phyloP scores from a whole-genome alignment of 2,113 vertebrate genomes.

The Chamaetylas fuelleborni region DNA sequence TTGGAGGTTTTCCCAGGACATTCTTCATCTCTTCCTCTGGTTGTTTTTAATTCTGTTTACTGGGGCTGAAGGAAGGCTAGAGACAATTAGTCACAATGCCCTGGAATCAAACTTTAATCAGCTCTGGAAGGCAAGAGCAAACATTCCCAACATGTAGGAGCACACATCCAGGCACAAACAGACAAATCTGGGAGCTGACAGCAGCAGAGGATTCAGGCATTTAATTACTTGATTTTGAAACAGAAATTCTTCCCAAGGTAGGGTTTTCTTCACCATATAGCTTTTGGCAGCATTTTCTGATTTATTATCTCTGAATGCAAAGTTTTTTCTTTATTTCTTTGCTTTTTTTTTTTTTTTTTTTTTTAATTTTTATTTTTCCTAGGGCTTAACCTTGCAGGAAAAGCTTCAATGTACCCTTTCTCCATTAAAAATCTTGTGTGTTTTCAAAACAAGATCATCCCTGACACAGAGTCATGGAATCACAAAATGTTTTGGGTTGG shows the following conservation, averaged over 20 bases:
- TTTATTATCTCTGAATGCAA: not conserved
- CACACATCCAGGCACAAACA: not conserved
- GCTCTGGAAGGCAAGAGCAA: constrained; percentile 33
- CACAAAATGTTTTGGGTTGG: not conserved
- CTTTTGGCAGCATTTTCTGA: not conserved
- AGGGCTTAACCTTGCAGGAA: not conserved
- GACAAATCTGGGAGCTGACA: not conserved
- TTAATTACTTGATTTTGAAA: not conserved
- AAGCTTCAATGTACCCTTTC: not conserved
- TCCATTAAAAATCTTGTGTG: not conserved
- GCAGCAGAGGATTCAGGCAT: not conserved
- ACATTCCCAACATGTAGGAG: not conserved
- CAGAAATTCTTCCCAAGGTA: not conserved
- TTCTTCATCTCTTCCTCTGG: constrained; percentile 53
- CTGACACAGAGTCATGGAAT: not conserved
- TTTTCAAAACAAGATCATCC: not conserved
- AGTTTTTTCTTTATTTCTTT: not conserved
- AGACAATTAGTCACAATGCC: constrained; percentile 49
- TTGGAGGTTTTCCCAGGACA: constrained; percentile 66
- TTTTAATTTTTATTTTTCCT: fast-evolving
- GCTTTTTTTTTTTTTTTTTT: no score
- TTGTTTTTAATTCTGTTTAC: constrained; percentile 62
- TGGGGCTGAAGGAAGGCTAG: constrained; percentile 48
- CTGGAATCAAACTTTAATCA: constrained; percentile 54
- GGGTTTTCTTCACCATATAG: not conserved